Evolutionary conservation across 2,113 vertebrate species (phyloP), one percentile per base, ranked within the genome.

Genomic region (Tachysurus fulvidraco): DNA sequence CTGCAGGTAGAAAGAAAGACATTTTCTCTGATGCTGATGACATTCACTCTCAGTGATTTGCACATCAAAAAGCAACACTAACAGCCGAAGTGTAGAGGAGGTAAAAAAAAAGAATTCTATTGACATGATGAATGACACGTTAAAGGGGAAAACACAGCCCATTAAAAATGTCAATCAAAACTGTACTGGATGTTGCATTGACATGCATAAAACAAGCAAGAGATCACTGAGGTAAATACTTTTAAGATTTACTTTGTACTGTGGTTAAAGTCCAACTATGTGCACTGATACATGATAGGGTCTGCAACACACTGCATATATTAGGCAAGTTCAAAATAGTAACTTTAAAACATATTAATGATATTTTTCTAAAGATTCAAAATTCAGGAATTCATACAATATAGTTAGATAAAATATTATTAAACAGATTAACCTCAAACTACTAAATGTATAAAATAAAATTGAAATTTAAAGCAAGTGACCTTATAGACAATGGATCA

Each of bases 121-220:
- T 90, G 79, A 60, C 85, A 86, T 84, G 83, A 88, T 86, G 83
- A 86, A 88, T 90, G 87, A 87, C 59, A 74, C 73, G 77, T 88
- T 87, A 91, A 90, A 85, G 30, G 76, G 87, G 89, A 62, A 79
- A 36, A 84, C 64, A 89, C 86, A 86, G 91, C 83, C 86, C 89
- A 92, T 93, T 92, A 85, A 62, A 87, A 46, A 85, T 86, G 90
- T 80, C 91, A 90, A 5, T 93, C 91, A 91, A 81, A 64, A 57
- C 19, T 54, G 57, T 82, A n/a, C 28, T n/a, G 50, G 77, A 36
- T 74, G 83, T 55, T 89, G 85, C 81, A 83, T 74, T 52, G 81
- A 89, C 90, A 84, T 86, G 88, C 83, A 78, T 65, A 79, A 89
- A 87, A 89, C 81, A 81, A 73, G 65, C n/a, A 52, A 67, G 60